Conservation (phyloP, 1,140 invertebrate genomes). For the Augochlora pura region DNA sequence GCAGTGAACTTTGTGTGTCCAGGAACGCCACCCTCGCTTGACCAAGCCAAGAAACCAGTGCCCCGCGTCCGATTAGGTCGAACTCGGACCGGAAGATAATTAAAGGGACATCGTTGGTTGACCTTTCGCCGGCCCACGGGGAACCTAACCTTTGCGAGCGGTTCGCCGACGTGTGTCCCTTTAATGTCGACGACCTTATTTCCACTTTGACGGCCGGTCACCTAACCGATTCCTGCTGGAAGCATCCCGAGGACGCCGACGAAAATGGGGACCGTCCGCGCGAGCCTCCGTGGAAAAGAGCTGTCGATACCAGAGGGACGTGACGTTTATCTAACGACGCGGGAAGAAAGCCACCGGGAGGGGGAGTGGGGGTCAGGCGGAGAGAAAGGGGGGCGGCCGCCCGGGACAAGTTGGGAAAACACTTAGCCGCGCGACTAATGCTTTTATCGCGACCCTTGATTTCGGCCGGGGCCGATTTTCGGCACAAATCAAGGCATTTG, state of each 20-base stretch:
- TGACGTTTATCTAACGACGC: conserved; percentile 46
- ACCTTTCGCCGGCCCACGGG: conserved; percentile 8
- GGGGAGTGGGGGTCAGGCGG: not conserved
- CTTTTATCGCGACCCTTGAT: conserved; percentile 73
- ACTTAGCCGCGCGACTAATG: conserved; percentile 69
- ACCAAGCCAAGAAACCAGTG: too few relatives aligned
- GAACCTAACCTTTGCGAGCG: conserved; percentile 6
- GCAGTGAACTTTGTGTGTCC: too few relatives aligned
- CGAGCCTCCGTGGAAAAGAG: conserved; percentile 7
- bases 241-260: too few relatives aligned
- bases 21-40: too few relatives aligned
- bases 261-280: conserved; percentile 15
- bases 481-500: conserved; percentile 76
- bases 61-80: too few relatives aligned
- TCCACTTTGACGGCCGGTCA: conserved; percentile 10
- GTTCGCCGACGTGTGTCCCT: not conserved
- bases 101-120: conserved; percentile 15
- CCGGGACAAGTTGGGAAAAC: conserved; percentile 68
- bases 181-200: conserved; percentile 23
- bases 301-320: conserved; percentile 59
- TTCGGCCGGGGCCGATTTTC: conserved; percentile 58
- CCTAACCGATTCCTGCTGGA: not conserved
- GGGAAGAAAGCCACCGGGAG: conserved; percentile 40
- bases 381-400: too few relatives aligned
- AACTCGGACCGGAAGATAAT: not conserved